Evolutionary conservation across 2,888 invertebrate species (phyloP).

Genomic region (Chymomyza amoena): DNA sequence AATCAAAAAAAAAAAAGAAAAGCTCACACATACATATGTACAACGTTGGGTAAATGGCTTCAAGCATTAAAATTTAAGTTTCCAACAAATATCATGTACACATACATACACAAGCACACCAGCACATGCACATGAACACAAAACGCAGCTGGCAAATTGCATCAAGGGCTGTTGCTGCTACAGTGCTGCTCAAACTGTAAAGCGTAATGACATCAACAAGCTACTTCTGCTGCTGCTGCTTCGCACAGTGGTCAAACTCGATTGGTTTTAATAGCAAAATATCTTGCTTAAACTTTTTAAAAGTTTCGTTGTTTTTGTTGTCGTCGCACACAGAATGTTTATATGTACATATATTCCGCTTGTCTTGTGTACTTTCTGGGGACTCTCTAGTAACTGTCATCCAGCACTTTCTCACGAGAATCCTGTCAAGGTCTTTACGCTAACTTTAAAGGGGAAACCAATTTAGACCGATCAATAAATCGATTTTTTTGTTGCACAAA

Average conservation of each 20-base stretch:
- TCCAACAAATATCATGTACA: not conserved
- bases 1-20: not conserved
- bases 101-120: not conserved
- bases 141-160: not conserved
- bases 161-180: not conserved
- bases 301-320: too few relatives aligned
- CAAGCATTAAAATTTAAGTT: not conserved
- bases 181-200: constrained; percentile 1
- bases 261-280: too few relatives aligned
- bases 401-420: too few relatives aligned
- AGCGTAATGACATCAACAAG: constrained; percentile 52
- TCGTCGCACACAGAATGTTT: too few relatives aligned
- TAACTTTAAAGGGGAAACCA: too few relatives aligned
- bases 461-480: too few relatives aligned
- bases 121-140: not conserved
- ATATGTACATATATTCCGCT: too few relatives aligned
- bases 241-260: not conserved
- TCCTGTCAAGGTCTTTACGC: too few relatives aligned
- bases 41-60: not conserved
- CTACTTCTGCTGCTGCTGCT: constrained; percentile 12
- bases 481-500: too few relatives aligned
- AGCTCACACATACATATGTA: not conserved
- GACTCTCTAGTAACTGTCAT: too few relatives aligned
- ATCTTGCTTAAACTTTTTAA: too few relatives aligned
- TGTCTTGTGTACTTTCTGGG: too few relatives aligned